These are phyloP conservation scores for Mus caroli DNA, from an alignment of 2,797 vertebrate species.

Conservation along the genomic window DNA sequence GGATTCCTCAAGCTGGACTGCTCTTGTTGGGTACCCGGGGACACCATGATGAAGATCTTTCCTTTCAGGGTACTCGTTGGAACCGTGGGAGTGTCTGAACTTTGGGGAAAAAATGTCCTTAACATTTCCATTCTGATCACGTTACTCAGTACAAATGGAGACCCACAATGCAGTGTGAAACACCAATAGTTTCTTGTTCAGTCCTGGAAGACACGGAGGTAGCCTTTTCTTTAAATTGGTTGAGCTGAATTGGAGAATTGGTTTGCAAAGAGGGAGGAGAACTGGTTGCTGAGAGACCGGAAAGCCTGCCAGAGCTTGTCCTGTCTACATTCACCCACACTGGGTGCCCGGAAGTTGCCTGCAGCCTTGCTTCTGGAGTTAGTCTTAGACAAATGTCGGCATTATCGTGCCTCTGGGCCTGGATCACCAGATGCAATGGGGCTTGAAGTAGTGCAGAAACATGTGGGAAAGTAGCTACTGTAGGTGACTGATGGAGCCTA, in stretches of 20 bases:
- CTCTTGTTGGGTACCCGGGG: background rate
- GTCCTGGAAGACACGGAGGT: slow-evolving; percentile 27
- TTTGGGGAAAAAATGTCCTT: background rate
- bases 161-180: background rate
- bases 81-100: background rate
- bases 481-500: background rate
- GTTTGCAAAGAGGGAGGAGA: slow-evolving; percentile 58
- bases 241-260: background rate
- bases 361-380: background rate
- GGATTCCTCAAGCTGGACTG: background rate
- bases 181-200: slow-evolving; percentile 7
- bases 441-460: background rate
- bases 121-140: slow-evolving; percentile 47
- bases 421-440: background rate
- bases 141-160: slow-evolving; percentile 1
- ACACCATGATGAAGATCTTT: background rate
- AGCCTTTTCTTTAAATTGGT: slow-evolving; percentile 59
- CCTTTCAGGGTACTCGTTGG: background rate
- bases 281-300: slow-evolving; percentile 51
- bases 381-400: background rate
- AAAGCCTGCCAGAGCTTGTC: background rate
- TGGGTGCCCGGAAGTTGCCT: background rate
- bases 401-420: background rate
- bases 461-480: background rate
- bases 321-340: background rate